Evolutionary conservation across 2,888 invertebrate species (phyloP), one percentile per base, ranked within the genome.

Genomic region (Drosophila gaucha): DNA sequence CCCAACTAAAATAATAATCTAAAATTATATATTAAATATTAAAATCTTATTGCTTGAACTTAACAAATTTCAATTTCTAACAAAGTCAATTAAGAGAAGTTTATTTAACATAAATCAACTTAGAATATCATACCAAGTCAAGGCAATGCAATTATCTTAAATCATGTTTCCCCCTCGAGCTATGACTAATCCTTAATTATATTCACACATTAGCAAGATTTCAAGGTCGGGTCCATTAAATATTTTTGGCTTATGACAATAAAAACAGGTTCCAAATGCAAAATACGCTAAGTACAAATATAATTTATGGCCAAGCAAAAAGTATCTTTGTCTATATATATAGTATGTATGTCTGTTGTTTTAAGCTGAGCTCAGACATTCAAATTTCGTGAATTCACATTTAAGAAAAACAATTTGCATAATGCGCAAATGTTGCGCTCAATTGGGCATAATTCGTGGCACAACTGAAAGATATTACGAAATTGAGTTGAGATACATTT

Each of bases 361-460:
- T 49, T 30, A 63, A 75, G 76, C 65, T 55, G 14, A 36, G 57
- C 71, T 72, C 58, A 70, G 76, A 64, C 52, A 51, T 9, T 46
- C 24, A 54, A 41, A 41, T 46, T 67, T n/a, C n/a, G n/a, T 39
- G 12, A 5, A 16, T 22, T 24, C 28, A 46, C n/a, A n/a, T n/a
- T n/a, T n/a, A n/a, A n/a, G n/a, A n/a, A 35, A 73, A 67, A 38
- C 33, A 55, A 59, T 70, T 70, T 69, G 33, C 75, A 54, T 74
- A 74, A 59, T 68, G 38, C 69, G 41, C 50, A 43, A 57, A 68
- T 35, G 35, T 49, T 44, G 51, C 38, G 50, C 59, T 43, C 49
- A 69, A 70, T 69, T 75, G 16, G 31, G 41, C 50, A 28, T 30
- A 55, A 55, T 74, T 67, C 20, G 26, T 49, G 18, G 20, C 31